These are phyloP conservation scores for Ganaspis brasiliensis DNA, from an alignment of 2,888 invertebrate species.

Conservation along the genomic window DNA sequence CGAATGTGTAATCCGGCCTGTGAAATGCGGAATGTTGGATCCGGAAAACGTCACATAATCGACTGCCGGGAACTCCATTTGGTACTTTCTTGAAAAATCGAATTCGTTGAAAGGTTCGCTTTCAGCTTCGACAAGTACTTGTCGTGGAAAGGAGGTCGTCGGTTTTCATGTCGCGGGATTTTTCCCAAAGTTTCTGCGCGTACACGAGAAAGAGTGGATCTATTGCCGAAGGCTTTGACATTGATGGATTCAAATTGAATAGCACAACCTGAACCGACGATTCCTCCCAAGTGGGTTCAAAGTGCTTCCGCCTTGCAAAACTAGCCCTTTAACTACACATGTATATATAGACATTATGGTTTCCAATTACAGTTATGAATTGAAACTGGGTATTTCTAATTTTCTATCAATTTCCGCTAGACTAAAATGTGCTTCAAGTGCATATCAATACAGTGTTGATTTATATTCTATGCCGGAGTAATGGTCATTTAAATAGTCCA, in stretches of 20 bases:
- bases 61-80: not conserved
- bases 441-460: too few species aligned
- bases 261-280: constrained; percentile 57
- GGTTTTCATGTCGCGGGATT: constrained; percentile 56
- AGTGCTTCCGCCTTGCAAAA: constrained; percentile 16
- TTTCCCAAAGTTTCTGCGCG: constrained; percentile 58
- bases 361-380: not conserved
- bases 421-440: not conserved
- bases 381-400: not conserved
- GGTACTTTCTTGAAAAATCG: constrained; percentile 10
- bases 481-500: too few species aligned
- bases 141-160: constrained; percentile 51
- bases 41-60: not conserved
- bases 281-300: constrained; percentile 47
- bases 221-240: constrained; percentile 61
- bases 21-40: too few species aligned
- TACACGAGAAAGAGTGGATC: constrained; percentile 59
- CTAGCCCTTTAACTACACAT: not conserved
- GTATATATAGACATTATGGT: not conserved
- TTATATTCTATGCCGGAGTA: too few species aligned
- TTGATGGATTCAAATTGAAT: constrained; percentile 66
- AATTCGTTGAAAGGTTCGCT: constrained; percentile 34
- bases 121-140: constrained; percentile 47
- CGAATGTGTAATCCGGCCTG: too few species aligned
- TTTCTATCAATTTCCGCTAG: not conserved